Evolutionary conservation across 1,140 invertebrate species (phyloP).

Genomic region (Metopolophium dirhodum): DNA sequence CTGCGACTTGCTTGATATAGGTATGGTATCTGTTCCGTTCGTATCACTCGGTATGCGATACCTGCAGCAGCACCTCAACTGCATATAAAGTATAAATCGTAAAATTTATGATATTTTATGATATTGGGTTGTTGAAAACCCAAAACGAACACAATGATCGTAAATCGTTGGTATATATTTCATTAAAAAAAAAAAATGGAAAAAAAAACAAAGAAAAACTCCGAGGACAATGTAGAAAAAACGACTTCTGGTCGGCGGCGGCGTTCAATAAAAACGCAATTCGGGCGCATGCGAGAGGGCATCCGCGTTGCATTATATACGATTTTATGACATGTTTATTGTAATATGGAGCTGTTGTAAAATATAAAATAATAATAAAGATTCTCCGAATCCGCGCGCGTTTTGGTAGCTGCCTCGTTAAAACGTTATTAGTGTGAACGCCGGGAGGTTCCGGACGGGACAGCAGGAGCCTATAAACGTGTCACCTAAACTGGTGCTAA

Average conservation of each 20-base stretch:
- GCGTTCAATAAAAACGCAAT: conserved; percentile 52
- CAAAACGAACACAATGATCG: conserved; percentile 35
- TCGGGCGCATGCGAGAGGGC: background rate
- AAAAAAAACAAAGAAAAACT: background rate
- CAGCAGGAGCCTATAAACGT: conserved; percentile 48
- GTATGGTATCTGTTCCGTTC: background rate
- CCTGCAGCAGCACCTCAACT: background rate
- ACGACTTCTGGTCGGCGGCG: conserved; percentile 55
- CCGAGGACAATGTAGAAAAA: conserved; percentile 52
- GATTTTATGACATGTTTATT: conserved; percentile 55
- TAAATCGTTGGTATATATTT: conserved; percentile 49
- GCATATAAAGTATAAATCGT: conserved; percentile 27
- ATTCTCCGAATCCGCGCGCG: conserved; percentile 38
- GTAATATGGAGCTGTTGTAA: conserved; percentile 36
- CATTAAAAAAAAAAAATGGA: background rate
- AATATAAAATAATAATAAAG: conserved; percentile 46
- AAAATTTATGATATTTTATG: conserved; percentile 43
- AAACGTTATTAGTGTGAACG: conserved; percentile 53
- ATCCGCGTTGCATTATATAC: conserved; percentile 29
- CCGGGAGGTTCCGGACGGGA: conserved; percentile 45
- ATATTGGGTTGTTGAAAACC: conserved; percentile 50
- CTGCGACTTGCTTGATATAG: background rate
- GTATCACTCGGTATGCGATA: background rate
- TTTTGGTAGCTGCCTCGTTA: conserved; percentile 55
- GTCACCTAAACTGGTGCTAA: conserved; percentile 54